Evolutionary conservation across 2,888 invertebrate species (phyloP), one percentile per base, ranked within the genome.

Genomic region (Allygus modestus): DNA sequence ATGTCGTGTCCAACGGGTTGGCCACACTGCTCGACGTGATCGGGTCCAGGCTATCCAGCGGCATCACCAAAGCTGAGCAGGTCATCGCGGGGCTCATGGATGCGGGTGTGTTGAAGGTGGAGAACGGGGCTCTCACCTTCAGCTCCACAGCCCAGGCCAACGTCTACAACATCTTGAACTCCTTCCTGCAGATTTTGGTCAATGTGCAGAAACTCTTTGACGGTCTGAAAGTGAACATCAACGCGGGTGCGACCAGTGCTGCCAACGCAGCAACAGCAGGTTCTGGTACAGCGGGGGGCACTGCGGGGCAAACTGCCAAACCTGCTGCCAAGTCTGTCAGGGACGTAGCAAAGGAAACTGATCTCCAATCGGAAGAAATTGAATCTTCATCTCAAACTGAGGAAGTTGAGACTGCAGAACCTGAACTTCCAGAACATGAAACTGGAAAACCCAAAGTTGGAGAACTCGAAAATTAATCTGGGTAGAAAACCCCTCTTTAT

Each of bases 171-270:
- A 12, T 73, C 1, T 23, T 73, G 28, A 73, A 73, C 15, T 73
- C 73, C 4, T 73, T 41, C 73, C 20, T 73, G 43, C 37, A 73
- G 20, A 73, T 41, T 41, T 41, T 73, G n/a, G 43, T 43, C 7
- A 73, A 73, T 41, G 41, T 73, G 1, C 73, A 73, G 37, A 33
- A 73, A 20, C 73, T 33, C 5, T 73, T 73, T 20, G 73, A 73
- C 7, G 20, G 23, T 23, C 17, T 73, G 33, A 69, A 20, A 23
- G 54, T 23, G 5, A 54, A 54, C 23, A 5, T 54, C 1, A 54
- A 23, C 11, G 54, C 20, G 11, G 54, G 54, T 1, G 23, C 17
- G 46, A 5, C 23, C 7, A 7, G 5, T 23, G 54, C 20, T 23
- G 54, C 54, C 11, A 23, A 23, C 54, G 20, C 4, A 0, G n/a